These are phyloP conservation scores for Ichneumon xanthorius DNA, from an alignment of 2,888 invertebrate genomes.

Conservation along the genomic window DNA sequence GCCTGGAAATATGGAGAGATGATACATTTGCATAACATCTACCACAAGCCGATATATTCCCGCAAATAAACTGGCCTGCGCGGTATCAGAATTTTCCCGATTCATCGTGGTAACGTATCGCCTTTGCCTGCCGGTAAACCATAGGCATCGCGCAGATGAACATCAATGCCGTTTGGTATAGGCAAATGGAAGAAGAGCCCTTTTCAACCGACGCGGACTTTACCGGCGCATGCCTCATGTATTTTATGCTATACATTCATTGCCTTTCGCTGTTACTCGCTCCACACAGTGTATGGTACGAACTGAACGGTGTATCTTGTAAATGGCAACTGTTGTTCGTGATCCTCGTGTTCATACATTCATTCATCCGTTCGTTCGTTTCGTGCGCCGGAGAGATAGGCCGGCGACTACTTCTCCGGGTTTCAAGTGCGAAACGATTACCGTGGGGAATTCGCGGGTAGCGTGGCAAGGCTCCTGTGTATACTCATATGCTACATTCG, in stretches of 20 bases:
- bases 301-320: background rate
- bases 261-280: background rate
- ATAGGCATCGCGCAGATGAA: background rate
- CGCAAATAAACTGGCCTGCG: slow-evolving; percentile 2
- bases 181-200: background rate
- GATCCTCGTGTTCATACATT: slow-evolving; percentile 17
- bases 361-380: slow-evolving; percentile 43
- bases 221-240: background rate
- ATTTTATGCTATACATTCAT: background rate
- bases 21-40: background rate
- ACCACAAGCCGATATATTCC: slow-evolving; percentile 57
- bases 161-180: background rate
- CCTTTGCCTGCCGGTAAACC: background rate
- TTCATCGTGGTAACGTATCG: background rate
- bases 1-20: slow-evolving; percentile 8
- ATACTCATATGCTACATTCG: slow-evolving; percentile 11
- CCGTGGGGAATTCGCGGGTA: slow-evolving; percentile 38
- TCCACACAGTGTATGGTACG: background rate
- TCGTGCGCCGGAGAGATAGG: slow-evolving; percentile 4
- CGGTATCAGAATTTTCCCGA: background rate
- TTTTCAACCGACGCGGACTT: background rate
- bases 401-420: slow-evolving; percentile 5
- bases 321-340: slow-evolving; percentile 6
- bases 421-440: slow-evolving; percentile 45
- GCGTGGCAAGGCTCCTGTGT: background rate